These are phyloP conservation scores for Scelioninae gen. 2 DNA, from an alignment of 2,888 invertebrate genomes.

Conservation along the genomic window DNA sequence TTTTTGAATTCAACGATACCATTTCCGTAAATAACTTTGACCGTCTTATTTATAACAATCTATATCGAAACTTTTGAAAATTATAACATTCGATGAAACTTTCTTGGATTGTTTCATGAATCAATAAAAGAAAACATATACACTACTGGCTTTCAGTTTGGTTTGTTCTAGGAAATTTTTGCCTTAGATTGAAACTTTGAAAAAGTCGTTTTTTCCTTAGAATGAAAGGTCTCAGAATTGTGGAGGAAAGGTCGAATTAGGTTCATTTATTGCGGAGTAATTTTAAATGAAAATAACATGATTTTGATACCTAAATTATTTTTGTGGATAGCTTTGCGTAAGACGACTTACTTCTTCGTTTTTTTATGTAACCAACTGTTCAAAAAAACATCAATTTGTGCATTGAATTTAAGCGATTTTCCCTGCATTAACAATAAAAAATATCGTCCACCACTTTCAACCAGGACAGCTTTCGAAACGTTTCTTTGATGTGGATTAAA, in stretches of 20 bases:
- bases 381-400: slow-evolving; percentile 9
- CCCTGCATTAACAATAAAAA: slow-evolving; percentile 6
- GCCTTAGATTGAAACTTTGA: slow-evolving; percentile 40
- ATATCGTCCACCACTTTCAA: too few species aligned
- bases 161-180: slow-evolving; percentile 37
- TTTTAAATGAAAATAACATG: slow-evolving; percentile 9
- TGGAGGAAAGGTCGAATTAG: slow-evolving; percentile 25
- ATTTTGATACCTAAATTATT: slow-evolving; percentile 15
- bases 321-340: slow-evolving; percentile 5
- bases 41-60: slow-evolving; percentile 30
- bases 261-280: slow-evolving; percentile 21
- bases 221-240: slow-evolving; percentile 24
- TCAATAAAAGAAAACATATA: slow-evolving; percentile 33
- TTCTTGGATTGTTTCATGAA: slow-evolving; percentile 31
- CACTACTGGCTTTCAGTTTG: slow-evolving; percentile 33
- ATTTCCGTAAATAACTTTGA: slow-evolving; percentile 20
- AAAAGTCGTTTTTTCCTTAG: slow-evolving; percentile 32
- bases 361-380: slow-evolving; percentile 4
- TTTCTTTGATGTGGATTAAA: too few species aligned
- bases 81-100: slow-evolving; percentile 37
- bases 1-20: slow-evolving; percentile 16
- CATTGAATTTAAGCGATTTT: slow-evolving; percentile 1
- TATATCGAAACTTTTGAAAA: slow-evolving; percentile 24
- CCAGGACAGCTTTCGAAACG: too few species aligned
- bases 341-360: slow-evolving; percentile 6